Percentiles rank a stretch among this genome's conserved stretches.
Conservation (phyloP, 2,888 invertebrate genomes). For the Aricia artaxerxes region DNA sequence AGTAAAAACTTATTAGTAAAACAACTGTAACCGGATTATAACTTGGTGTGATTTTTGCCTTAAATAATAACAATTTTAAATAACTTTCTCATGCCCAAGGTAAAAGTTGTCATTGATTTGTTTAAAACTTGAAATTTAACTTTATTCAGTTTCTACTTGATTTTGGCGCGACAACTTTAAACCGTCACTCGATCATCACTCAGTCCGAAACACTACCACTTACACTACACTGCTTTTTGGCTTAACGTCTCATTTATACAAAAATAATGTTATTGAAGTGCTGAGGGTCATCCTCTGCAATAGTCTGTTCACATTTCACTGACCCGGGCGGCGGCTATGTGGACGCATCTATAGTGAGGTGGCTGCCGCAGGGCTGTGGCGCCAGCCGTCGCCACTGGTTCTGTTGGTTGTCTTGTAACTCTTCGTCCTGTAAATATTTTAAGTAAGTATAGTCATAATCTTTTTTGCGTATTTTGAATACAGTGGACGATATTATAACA, state of each 20-base stretch:
- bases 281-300: neutral
- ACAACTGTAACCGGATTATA: conserved; percentile 17
- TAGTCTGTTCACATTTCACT: neutral
- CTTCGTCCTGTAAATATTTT: conserved; percentile 57
- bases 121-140: neutral
- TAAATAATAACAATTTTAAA: neutral
- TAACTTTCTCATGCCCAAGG: neutral
- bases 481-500: no score
- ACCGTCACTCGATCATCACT: conserved; percentile 1
- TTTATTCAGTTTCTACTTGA: neutral
- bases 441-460: no score
- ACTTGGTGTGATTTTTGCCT: conserved; percentile 11
- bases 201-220: neutral
- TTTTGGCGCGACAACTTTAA: neutral
- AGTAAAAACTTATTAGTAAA: neutral
- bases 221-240: neutral
- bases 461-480: no score
- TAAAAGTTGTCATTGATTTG: neutral
- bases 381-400: conserved; percentile 71
- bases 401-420: conserved; percentile 53
- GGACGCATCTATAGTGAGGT: conserved; percentile 41
- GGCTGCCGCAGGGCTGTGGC: conserved; percentile 52
- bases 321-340: conserved; percentile 53
- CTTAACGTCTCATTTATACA: conserved; percentile 13
- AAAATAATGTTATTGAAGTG: conserved; percentile 20